Base-by-base conservation (phyloP, 2,888 invertebrate species). In the Stenodera caucasica region DNA sequence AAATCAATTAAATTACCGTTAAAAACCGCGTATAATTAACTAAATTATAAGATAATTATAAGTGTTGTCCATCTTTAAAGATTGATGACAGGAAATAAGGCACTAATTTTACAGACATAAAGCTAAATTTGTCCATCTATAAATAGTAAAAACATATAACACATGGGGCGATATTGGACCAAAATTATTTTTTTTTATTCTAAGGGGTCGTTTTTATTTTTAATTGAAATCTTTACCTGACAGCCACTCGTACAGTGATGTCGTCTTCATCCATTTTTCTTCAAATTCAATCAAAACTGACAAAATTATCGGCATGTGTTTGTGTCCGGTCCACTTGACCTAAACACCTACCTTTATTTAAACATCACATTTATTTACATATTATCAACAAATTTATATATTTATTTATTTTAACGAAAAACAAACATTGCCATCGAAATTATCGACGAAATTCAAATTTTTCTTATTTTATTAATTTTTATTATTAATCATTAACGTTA, bases 231-330 rank as follows among this genome's bases (percentile, higher is more conserved):
- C 66, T 64, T 82, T 78, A 88, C 89, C 89, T 85, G 77, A 89
- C 86, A 64, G 87, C 89, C 69, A 89, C 89, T 57, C 88, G 84
- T 55, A 89, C 89, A 71, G 86, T 85, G 73, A 86, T 84, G 77
- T 89, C 88, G 71, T 86, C 86, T 69, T 85, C 85, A 66, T 86
- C 82, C 86, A 87, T 86, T 75, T 72, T 72, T 60, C 54, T 33
- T 51, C 63, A 55, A 62, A 59, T 60, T 45, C 18, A 58, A 63
- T 63, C 65, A 65, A 67, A 67, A 72, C 69, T 58, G 65, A 66
- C 67, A 53, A 61, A 62, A 60, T 65, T 63, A 67, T 63, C 64
- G 57, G 68, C 68, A 64, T 66, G 60, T 67, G 67, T 45, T 45
- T 67, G 67, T 40, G 11, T 45, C 18, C 45, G 18, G 18, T 67